These are phyloP conservation scores for Rhynchomys soricoides DNA, from an alignment of 2,113 vertebrate genomes.

Conservation along the genomic window DNA sequence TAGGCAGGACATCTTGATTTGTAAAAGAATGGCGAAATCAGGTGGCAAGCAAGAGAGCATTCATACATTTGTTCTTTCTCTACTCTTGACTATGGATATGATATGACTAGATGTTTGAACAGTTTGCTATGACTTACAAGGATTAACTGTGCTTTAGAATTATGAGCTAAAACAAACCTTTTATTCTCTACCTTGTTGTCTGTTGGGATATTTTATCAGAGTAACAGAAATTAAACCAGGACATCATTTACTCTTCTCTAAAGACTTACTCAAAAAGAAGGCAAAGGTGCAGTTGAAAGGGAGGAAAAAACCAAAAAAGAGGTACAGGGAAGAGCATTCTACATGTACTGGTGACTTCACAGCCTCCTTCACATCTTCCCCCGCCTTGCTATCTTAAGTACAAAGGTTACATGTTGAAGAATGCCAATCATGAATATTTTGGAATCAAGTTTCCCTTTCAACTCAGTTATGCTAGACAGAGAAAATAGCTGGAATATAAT, in stretches of 20 bases:
- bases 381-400: not conserved
- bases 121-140: not conserved
- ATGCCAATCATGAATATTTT: not conserved
- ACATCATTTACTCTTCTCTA: not conserved
- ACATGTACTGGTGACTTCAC: accelerated
- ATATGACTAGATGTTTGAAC: not conserved
- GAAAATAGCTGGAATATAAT: not conserved
- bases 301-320: too few relatives aligned
- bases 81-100: not conserved
- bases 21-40: not conserved
- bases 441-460: not conserved
- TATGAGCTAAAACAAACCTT: not conserved
- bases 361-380: not conserved
- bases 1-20: not conserved
- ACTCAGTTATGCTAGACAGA: not conserved
- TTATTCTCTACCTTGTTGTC: not conserved
- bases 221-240: not conserved
- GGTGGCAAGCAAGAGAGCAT: not conserved
- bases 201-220: not conserved
- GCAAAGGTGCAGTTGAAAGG: not conserved
- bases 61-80: not conserved
- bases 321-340: not conserved
- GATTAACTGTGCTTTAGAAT: not conserved
- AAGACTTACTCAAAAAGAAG: not conserved
- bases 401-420: not conserved